phyloP scores from a whole-genome alignment of 1,140 invertebrate species.

The Macrobrachium rosenbergii region DNA sequence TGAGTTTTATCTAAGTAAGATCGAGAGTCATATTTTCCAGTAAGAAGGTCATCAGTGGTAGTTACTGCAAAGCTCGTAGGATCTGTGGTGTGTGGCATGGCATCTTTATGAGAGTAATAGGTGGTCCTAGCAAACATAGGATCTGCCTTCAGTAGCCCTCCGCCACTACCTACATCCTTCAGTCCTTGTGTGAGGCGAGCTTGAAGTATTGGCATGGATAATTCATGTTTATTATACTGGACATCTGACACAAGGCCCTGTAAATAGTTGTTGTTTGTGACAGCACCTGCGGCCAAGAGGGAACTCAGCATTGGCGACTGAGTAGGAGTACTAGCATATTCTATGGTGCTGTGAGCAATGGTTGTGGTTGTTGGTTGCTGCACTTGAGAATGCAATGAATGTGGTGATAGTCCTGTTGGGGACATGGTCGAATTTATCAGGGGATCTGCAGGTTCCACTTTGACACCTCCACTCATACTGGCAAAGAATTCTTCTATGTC shows the following conservation, averaged over 20 bases:
- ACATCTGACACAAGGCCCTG: constrained; percentile 61
- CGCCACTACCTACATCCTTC: constrained; percentile 51
- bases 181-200: constrained; percentile 59
- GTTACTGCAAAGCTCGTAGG: constrained; percentile 61
- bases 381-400: constrained; percentile 41
- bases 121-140: constrained; percentile 61
- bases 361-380: constrained; percentile 64
- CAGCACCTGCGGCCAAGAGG: constrained; percentile 74
- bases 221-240: constrained; percentile 51
- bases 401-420: constrained; percentile 53
- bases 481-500: constrained; percentile 85
- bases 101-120: constrained; percentile 60
- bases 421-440: constrained; percentile 62
- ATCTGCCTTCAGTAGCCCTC: constrained; percentile 64
- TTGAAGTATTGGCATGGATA: constrained; percentile 64
- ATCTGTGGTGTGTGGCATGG: constrained; percentile 62
- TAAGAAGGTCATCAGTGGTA: constrained; percentile 65
- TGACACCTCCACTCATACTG: constrained; percentile 75
- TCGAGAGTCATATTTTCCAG: constrained; percentile 59
- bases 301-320: constrained; percentile 77
- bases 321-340: constrained; percentile 66
- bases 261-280: constrained; percentile 66
- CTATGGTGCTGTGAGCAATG: constrained; percentile 67
- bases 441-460: constrained; percentile 63
- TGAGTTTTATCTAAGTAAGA: constrained; percentile 65